Evolutionary conservation across 2,797 vertebrate species (phyloP).

Genomic region (Tadarida brasiliensis): DNA sequence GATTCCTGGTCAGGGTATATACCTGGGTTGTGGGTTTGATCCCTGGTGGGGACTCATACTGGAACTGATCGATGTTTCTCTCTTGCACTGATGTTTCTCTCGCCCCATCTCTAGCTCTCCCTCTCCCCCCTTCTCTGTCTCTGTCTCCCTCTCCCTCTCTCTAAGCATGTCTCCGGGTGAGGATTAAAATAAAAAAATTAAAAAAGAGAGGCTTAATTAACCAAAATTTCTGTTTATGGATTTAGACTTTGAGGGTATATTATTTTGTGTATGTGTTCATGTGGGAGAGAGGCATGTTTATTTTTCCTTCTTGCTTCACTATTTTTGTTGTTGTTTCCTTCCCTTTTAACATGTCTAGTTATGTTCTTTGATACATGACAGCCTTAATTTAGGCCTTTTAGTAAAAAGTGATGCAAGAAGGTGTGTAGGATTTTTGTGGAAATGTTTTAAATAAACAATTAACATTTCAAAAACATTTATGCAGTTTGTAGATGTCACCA

Average conservation of each 20-base stretch:
- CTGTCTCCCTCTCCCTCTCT: neutral
- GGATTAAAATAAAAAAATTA: neutral
- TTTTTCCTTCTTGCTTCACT: slow-evolving; percentile 46
- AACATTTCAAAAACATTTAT: slow-evolving; percentile 58
- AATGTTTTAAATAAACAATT: slow-evolving; percentile 35
- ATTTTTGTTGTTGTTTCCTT: slow-evolving; percentile 46
- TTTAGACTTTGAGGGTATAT: slow-evolving; percentile 33
- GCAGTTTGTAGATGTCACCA: neutral
- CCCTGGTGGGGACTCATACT: neutral
- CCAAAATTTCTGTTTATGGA: neutral
- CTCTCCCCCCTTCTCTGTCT: too few relatives aligned
- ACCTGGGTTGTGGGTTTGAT: neutral
- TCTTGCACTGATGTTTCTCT: neutral
- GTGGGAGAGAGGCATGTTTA: neutral
- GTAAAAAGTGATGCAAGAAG: slow-evolving; percentile 39
- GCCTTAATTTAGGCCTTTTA: slow-evolving; percentile 63
- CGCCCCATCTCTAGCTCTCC: too few relatives aligned
- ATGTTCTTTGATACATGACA: slow-evolving; percentile 36
- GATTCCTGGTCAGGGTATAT: neutral
- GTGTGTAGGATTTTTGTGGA: slow-evolving; percentile 60
- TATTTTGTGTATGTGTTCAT: neutral
- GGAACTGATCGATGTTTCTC: neutral
- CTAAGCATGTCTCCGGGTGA: neutral
- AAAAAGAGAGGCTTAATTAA: neutral
- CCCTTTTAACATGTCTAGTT: slow-evolving; percentile 20